phyloP scores from a whole-genome alignment of 2,888 invertebrate genomes.

The Leucophenga montana region DNA sequence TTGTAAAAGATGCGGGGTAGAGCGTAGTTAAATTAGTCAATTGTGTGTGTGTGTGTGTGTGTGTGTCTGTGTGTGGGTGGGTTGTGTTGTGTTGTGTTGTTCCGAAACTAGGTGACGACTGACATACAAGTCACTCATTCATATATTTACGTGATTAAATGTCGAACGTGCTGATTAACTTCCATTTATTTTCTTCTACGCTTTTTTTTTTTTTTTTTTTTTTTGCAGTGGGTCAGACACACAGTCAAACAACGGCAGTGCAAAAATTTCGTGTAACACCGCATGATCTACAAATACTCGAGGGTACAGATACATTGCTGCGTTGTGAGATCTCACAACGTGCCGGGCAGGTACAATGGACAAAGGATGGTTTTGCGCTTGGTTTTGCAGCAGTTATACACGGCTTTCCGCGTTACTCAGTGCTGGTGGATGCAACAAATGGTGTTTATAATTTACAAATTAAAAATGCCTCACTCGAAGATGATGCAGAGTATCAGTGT shows the following conservation, averaged over 20 bases:
- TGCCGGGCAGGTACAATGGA: constrained; percentile 93
- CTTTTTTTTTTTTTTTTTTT: constrained; percentile 29
- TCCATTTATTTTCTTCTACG: constrained; percentile 34
- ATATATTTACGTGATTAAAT: constrained; percentile 59
- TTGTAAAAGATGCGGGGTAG: constrained; percentile 48
- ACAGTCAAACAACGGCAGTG: constrained; percentile 74
- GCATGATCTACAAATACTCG: constrained; percentile 84
- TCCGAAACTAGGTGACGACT: constrained; percentile 51
- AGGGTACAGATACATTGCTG: constrained; percentile 86
- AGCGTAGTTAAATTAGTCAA: constrained; percentile 36
- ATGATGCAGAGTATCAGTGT: constrained; percentile 97
- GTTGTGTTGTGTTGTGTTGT: constrained; percentile 50
- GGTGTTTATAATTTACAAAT: constrained; percentile 93
- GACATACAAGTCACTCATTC: constrained; percentile 46
- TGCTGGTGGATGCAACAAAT: constrained; percentile 86
- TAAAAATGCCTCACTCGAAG: constrained; percentile 89
- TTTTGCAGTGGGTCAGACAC: constrained; percentile 12
- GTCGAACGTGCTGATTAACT: constrained; percentile 63
- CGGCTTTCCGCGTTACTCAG: constrained; percentile 90
- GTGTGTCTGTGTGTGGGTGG: too few relatives aligned
- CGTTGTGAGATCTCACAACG: constrained; percentile 89
- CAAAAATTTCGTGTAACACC: constrained; percentile 88
- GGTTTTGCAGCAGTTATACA: constrained; percentile 84
- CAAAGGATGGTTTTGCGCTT: constrained; percentile 92
- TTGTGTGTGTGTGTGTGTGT: constrained; percentile 52